Evolutionary conservation across 1,140 invertebrate genomes (phyloP).

Genomic region (Cydia fagiglandana): DNA sequence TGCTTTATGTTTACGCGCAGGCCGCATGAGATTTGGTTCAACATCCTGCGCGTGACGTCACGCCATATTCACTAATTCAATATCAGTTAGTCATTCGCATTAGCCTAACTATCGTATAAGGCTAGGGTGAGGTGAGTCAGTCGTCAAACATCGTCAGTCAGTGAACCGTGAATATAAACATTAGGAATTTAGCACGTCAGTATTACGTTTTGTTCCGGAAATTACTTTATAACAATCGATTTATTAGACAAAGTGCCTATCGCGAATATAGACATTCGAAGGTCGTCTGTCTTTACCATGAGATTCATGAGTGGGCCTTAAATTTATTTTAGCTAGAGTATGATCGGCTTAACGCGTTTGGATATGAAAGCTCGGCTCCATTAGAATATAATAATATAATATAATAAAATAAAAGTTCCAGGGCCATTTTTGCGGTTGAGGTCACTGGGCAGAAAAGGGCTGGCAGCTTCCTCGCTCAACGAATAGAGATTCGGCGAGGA

Average conservation of each 20-base stretch:
- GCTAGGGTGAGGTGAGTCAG: not conserved
- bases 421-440: too few relatives aligned
- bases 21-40: slow-evolving; percentile 8
- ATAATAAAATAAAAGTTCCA: too few relatives aligned
- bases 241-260: not conserved
- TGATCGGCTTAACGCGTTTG: not conserved
- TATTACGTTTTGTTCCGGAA: slow-evolving; percentile 6
- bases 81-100: not conserved
- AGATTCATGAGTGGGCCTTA: not conserved
- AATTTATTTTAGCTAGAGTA: not conserved
- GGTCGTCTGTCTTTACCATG: too few relatives aligned
- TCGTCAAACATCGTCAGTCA: not conserved
- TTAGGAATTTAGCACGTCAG: not conserved
- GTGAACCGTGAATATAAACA: slow-evolving; percentile 14
- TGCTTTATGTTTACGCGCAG: slow-evolving; percentile 1
- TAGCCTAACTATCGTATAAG: not conserved
- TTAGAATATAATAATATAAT: not conserved
- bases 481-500: too few relatives aligned
- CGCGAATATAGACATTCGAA: not conserved
- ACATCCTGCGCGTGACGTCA: slow-evolving; percentile 11
- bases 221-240: not conserved
- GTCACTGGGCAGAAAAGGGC: too few relatives aligned
- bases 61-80: slow-evolving; percentile 5
- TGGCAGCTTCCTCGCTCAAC: too few relatives aligned
- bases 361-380: not conserved